phyloP scores from a whole-genome alignment of 2,888 invertebrate genomes.

The Tholera decimalis region DNA sequence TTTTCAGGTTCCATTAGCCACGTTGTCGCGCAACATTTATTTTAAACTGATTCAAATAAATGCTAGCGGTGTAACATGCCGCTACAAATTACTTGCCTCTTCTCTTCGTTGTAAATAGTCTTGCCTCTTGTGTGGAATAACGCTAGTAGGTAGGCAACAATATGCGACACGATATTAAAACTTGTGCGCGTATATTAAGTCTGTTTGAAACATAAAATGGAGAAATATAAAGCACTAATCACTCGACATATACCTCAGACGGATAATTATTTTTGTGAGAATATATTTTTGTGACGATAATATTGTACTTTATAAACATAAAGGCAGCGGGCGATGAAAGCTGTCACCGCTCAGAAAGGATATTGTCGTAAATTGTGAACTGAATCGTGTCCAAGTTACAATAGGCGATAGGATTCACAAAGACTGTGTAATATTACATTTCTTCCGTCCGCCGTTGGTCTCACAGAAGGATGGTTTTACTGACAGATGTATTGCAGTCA shows the following conservation, averaged over 20 bases:
- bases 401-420: slow-evolving; percentile 23
- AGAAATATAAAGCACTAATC: slow-evolving; percentile 1
- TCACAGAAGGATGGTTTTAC: not conserved
- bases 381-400: slow-evolving; percentile 13
- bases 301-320: slow-evolving; percentile 9
- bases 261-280: not conserved
- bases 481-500: not conserved
- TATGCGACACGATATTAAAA: slow-evolving; percentile 10
- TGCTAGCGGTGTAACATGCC: slow-evolving; percentile 11
- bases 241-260: not conserved
- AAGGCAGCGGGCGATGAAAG: slow-evolving; percentile 4
- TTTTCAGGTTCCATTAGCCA: slow-evolving; percentile 21
- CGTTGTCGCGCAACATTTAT: slow-evolving; percentile 12
- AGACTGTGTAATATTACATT: slow-evolving; percentile 1
- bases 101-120: not conserved
- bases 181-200: slow-evolving; percentile 18
- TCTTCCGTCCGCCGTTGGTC: not conserved
- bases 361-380: slow-evolving; percentile 15
- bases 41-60: slow-evolving; percentile 28
- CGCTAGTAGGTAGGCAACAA: not conserved
- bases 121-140: slow-evolving; percentile 1
- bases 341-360: slow-evolving; percentile 28
- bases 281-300: slow-evolving; percentile 6
- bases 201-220: slow-evolving; percentile 7
- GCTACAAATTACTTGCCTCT: slow-evolving; percentile 6